Evolutionary conservation across 1,140 invertebrate species (phyloP).

Genomic region (Bathynomus jamesi): DNA sequence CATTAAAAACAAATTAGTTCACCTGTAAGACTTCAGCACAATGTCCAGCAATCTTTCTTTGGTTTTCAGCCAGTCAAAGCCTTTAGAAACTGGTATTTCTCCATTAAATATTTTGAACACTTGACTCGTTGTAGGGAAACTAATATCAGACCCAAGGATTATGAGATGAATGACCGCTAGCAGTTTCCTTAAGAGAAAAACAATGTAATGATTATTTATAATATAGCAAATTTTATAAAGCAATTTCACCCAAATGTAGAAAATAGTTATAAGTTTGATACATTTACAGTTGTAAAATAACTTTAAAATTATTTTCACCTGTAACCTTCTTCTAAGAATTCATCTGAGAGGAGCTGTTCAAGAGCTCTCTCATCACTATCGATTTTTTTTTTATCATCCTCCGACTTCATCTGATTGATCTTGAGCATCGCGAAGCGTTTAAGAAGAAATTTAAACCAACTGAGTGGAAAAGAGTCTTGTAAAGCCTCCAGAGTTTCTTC

Average conservation of each 20-base stretch:
- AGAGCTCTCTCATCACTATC: neutral
- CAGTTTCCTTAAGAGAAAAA: no score
- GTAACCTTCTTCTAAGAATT: slow-evolving; percentile 12
- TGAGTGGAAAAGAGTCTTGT: slow-evolving; percentile 41
- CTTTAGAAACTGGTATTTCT: slow-evolving; percentile 43
- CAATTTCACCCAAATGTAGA: no score
- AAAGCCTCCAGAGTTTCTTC: slow-evolving; percentile 40
- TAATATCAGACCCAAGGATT: slow-evolving; percentile 4
- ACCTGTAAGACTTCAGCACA: slow-evolving; percentile 39
- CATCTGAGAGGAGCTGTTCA: slow-evolving; percentile 8
- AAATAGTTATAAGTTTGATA: no score
- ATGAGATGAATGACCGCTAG: slow-evolving; percentile 16
- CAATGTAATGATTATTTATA: no score
- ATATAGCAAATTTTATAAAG: no score
- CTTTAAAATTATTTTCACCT: neutral
- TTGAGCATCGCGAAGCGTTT: slow-evolving; percentile 19
- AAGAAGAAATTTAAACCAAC: slow-evolving; percentile 44
- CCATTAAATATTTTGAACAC: slow-evolving; percentile 45
- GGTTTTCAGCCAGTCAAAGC: slow-evolving; percentile 44
- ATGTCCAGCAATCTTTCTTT: slow-evolving; percentile 42
- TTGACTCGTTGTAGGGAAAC: slow-evolving; percentile 38
- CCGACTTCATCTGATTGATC: slow-evolving; percentile 10
- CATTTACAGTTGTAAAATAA: no score
- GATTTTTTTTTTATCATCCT: slow-evolving; percentile 14
- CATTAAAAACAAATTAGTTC: no score